Evolutionary conservation across 2,113 vertebrate genomes (phyloP), one percentile per base, ranked within the genome.

Genomic region (Noturus placidus): DNA sequence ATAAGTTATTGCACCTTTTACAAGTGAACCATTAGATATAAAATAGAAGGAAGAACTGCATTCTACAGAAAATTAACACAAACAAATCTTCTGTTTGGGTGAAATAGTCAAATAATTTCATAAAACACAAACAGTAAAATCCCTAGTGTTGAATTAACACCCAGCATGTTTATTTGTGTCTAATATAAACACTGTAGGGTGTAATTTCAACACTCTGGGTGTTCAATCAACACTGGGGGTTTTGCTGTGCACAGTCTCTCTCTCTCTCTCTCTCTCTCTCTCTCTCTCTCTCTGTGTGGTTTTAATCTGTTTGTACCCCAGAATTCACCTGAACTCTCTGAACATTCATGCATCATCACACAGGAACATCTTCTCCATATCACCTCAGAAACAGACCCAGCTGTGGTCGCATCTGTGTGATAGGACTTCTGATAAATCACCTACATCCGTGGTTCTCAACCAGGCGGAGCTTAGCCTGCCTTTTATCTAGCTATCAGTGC

Each of bases 391-490:
- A 86, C 86, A 89, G 78, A 80, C 79, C 61, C 72, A 84, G 84
- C 42, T 56, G 52, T 25, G 17, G 77, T 89, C 79, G 61, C 83
- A 87, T 81, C 50, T 61, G 57, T 79, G 46, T 61, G 54, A 77
- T 87, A 61, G 76, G 42, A 65, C 33, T 50, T 84, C 54, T 77
- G 84, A 88, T 88, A 80, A 91, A 86, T 89, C 86, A 88, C 57
- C 80, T 38, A 72, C 46, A 30, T 42, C 42, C 6, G 6, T 6
- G 42, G 42, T 46, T 46, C 42, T 46, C 42, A 46, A 46, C 42
- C 42, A 46, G 42, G 42, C 5, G 42, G 42, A 46, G 6, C 42
- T 46, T 7, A 46, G 42, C 42, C 42, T 46, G 42, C 42, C 42
- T 46, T 46, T 46, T 46, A 46, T 46, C 42, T 7, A 46, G 42